Base-by-base conservation (phyloP, 2,797 vertebrate genomes). In the Clangula hyemalis region DNA sequence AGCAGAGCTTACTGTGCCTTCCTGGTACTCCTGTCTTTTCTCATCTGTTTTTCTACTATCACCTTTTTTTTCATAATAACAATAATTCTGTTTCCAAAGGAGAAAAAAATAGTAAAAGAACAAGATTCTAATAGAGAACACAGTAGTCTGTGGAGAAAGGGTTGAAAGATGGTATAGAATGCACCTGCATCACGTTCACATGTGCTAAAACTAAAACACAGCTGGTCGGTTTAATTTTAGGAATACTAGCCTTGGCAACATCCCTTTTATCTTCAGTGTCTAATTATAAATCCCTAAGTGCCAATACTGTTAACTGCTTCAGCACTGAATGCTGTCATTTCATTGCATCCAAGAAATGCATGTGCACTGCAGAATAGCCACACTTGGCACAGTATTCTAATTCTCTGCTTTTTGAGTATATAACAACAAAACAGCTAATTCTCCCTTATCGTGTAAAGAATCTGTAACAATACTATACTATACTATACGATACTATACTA, bases 191-290 rank as follows among this genome's bases (percentile, higher is more conserved):
- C 95, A 95, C 3, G 2, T 94, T 96, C 91, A 76, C 83, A 93
- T 71, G 83, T 89, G 91, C 74, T 95, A 73, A 80, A 94, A 91
- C 94, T 80, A 91, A 93, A 96, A 96, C 96, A 97, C 96, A 97
- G 96, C 96, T 97, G 96, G 87, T 65, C 6, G 57, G 77, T 94
- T 96, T 96, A 95, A 97, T 96, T 96, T 96, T 96, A 97, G 95
- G 85, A 85, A 91, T 94, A 81, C 95, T 60, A 95, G 94, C 85
- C 60, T 95, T 94, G 95, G 89, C 95, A 96, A 76, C 71, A 96
- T 89, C 88, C 91, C 61, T 94, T 95, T 95, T 88, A 85, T 95
- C 93, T 93, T 87, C 91, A 85, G 1, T 78, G 89, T 70, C 87
- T 97, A 94, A 96, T 97, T 94, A 97, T 90, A 93, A 96, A 79